phyloP scores from a whole-genome alignment of 2,113 vertebrate genomes.

The Prunella himalayana region DNA sequence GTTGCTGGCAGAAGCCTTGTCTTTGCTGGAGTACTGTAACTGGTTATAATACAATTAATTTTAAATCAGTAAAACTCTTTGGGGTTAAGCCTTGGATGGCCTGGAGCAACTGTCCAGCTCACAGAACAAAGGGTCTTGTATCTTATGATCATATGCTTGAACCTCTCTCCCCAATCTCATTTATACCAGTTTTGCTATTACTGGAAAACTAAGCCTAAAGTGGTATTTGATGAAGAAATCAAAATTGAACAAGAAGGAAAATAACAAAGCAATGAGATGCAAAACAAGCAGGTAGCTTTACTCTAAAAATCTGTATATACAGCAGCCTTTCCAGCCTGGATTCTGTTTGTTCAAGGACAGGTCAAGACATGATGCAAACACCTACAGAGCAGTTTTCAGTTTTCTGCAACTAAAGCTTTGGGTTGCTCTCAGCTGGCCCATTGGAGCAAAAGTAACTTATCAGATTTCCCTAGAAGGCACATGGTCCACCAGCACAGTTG shows the following conservation, averaged over 20 bases:
- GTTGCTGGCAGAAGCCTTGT: neutral
- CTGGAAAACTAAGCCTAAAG: neutral
- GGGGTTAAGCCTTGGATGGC: neutral
- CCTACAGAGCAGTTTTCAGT: accelerated
- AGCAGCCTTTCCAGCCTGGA: neutral
- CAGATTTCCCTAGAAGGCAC: neutral
- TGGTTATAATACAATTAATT: neutral
- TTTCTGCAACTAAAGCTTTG: neutral
- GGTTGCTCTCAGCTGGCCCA: neutral
- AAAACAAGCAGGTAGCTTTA: neutral
- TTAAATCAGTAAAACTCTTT: neutral
- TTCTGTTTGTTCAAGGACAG: neutral
- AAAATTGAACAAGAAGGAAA: neutral
- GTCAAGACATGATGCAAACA: neutral
- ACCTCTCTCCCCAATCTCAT: neutral
- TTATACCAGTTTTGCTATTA: neutral
- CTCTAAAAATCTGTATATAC: neutral
- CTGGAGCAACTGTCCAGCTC: neutral
- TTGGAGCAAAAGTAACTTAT: neutral
- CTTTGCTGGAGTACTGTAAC: neutral
- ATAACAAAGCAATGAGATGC: neutral
- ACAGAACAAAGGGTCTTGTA: neutral
- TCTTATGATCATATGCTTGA: neutral
- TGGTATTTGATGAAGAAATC: neutral
- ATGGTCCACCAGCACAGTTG: neutral